phyloP scores from a whole-genome alignment of 2,888 invertebrate genomes.

The Boloria selene region DNA sequence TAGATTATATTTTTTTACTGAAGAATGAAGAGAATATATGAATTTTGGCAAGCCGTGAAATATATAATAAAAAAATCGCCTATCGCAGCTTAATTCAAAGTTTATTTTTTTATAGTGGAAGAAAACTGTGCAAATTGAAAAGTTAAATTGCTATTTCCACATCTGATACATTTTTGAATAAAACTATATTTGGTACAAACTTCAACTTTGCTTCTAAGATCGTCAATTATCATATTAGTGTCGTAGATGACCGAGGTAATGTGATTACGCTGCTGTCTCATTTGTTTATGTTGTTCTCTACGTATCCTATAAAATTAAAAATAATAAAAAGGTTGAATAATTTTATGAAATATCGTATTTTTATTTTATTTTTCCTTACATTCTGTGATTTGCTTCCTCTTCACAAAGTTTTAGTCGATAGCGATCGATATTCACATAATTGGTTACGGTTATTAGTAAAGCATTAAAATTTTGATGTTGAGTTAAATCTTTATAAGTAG shows the following conservation, averaged over 20 bases:
- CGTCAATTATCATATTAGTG: conserved; percentile 53
- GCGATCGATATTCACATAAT: conserved; percentile 38
- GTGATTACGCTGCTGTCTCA: conserved; percentile 62
- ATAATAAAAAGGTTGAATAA: conserved; percentile 9
- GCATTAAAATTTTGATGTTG: conserved; percentile 44
- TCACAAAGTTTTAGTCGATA: conserved; percentile 46
- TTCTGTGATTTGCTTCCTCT: conserved; percentile 54
- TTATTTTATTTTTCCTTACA: conserved; percentile 27
- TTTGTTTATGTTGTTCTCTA: conserved; percentile 55
- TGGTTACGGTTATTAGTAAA: conserved; percentile 43
- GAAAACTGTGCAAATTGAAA: too few relatives aligned
- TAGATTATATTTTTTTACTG: too few relatives aligned
- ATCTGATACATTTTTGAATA: not conserved
- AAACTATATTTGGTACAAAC: conserved; percentile 44
- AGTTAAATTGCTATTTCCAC: too few relatives aligned
- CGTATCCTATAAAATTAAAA: conserved; percentile 45
- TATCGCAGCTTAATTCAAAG: not conserved
- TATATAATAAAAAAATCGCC: not conserved
- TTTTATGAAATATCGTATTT: not conserved
- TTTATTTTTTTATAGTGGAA: too few relatives aligned
- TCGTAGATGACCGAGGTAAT: conserved; percentile 60
- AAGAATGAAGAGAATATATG: not conserved
- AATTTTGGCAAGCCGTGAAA: not conserved
- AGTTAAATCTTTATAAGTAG: conserved; percentile 51
- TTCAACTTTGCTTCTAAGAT: conserved; percentile 55